Evolutionary conservation across 2,113 vertebrate species (phyloP).

Genomic region (Sclerurus mexicanus): DNA sequence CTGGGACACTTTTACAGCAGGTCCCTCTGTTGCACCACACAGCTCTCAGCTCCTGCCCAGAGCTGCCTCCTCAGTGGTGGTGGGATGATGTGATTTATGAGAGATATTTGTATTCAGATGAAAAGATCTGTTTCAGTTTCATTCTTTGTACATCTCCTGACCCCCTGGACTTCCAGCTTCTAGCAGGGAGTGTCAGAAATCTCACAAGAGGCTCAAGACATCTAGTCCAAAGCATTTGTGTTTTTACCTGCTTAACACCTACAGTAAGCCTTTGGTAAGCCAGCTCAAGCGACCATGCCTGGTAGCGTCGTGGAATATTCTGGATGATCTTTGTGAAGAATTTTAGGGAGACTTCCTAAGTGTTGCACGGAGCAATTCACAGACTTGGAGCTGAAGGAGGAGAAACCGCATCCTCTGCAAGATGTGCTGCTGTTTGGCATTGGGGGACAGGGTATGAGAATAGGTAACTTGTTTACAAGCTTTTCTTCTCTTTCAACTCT

Average conservation of each 20-base stretch:
- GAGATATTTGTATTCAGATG: neutral
- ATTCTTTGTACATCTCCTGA: neutral
- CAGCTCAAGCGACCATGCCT: neutral
- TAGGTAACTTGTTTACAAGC: constrained; percentile 51
- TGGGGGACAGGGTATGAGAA: neutral
- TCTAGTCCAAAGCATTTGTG: neutral
- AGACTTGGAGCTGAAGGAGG: neutral
- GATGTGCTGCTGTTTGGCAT: neutral
- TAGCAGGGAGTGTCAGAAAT: neutral
- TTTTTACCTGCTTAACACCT: neutral
- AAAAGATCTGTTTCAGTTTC: neutral
- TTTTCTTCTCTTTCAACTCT: constrained; percentile 49
- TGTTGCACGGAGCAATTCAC: neutral
- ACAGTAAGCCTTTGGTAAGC: neutral
- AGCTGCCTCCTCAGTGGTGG: neutral
- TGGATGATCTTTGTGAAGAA: neutral
- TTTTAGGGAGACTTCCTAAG: neutral
- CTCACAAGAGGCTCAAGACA: neutral
- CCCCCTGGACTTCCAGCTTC: neutral
- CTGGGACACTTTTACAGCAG: neutral
- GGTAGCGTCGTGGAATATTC: neutral
- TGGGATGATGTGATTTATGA: neutral
- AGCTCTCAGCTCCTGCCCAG: neutral
- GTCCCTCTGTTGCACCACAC: neutral
- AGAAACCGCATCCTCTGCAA: neutral